phyloP scores from a whole-genome alignment of 2,888 invertebrate species.

The Dorcus parallelipipedus region DNA sequence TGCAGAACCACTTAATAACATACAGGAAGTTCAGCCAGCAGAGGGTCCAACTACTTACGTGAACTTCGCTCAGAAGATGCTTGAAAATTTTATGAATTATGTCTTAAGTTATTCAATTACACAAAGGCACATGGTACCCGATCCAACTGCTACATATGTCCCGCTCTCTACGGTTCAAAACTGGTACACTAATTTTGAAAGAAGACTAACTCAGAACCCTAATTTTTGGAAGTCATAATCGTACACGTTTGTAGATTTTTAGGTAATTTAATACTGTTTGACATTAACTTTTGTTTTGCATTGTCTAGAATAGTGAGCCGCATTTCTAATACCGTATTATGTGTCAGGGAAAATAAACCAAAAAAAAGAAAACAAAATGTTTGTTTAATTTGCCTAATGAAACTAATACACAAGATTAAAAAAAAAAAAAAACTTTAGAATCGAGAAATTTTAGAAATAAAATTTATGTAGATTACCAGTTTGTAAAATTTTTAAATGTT shows the following conservation, averaged over 20 bases:
- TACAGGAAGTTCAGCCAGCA: slow-evolving; percentile 46
- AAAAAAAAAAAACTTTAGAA: too few relatives aligned
- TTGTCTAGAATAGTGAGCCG: too few relatives aligned
- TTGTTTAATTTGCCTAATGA: too few relatives aligned
- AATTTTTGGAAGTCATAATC: slow-evolving; percentile 78
- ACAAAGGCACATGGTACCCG: slow-evolving; percentile 74
- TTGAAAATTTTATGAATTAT: slow-evolving; percentile 90
- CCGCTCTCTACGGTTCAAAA: slow-evolving; percentile 84
- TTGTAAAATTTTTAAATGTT: too few relatives aligned
- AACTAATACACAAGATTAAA: too few relatives aligned
- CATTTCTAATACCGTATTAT: too few relatives aligned
- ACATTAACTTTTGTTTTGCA: too few relatives aligned
- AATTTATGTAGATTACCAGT: too few relatives aligned
- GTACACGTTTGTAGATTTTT: neutral
- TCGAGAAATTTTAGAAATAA: too few relatives aligned
- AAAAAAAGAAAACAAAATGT: too few relatives aligned
- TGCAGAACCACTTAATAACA: slow-evolving; percentile 49
- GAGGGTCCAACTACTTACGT: slow-evolving; percentile 53
- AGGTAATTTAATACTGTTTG: neutral
- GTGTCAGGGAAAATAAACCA: too few relatives aligned
- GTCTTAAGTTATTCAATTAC: slow-evolving; percentile 84
- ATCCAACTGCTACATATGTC: slow-evolving; percentile 78
- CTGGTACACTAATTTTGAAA: slow-evolving; percentile 92
- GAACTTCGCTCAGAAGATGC: slow-evolving; percentile 84
- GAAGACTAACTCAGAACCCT: slow-evolving; percentile 84